Evolutionary conservation across 1,140 invertebrate species (phyloP).

Genomic region (Asobara japonica): DNA sequence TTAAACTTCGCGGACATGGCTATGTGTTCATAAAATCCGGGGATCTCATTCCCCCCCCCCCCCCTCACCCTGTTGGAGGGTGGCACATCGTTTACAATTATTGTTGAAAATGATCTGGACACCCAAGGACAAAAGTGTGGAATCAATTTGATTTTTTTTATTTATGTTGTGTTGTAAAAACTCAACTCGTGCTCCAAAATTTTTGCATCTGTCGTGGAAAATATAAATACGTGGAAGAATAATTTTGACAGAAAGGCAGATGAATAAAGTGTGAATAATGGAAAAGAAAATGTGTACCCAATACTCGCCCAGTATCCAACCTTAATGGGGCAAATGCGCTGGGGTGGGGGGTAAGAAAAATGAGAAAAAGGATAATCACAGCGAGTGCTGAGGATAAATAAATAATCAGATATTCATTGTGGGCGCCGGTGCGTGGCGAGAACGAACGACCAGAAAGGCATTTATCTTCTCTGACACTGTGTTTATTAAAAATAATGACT

Average conservation of each 20-base stretch:
- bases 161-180: too few relatives aligned
- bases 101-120: too few relatives aligned
- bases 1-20: slow-evolving; percentile 39
- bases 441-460: slow-evolving; percentile 32
- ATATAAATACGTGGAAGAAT: too few relatives aligned
- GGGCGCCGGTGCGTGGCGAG: slow-evolving; percentile 27
- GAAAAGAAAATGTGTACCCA: slow-evolving; percentile 36
- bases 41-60: not conserved
- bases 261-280: slow-evolving; percentile 28
- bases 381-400: slow-evolving; percentile 25
- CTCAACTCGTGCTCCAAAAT: too few relatives aligned
- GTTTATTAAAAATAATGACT: slow-evolving; percentile 39
- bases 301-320: slow-evolving; percentile 23
- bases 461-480: slow-evolving; percentile 37
- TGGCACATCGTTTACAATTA: too few relatives aligned
- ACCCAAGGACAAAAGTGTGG: too few relatives aligned
- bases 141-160: too few relatives aligned
- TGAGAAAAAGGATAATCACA: not conserved
- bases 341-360: not conserved
- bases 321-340: slow-evolving; percentile 34
- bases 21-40: slow-evolving; percentile 17
- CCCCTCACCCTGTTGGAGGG: too few relatives aligned
- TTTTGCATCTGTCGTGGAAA: too few relatives aligned
- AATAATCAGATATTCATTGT: slow-evolving; percentile 38
- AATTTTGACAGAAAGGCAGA: too few relatives aligned